Evolutionary conservation across 2,113 vertebrate genomes (phyloP).

Genomic region (Coreoperca whiteheadi): DNA sequence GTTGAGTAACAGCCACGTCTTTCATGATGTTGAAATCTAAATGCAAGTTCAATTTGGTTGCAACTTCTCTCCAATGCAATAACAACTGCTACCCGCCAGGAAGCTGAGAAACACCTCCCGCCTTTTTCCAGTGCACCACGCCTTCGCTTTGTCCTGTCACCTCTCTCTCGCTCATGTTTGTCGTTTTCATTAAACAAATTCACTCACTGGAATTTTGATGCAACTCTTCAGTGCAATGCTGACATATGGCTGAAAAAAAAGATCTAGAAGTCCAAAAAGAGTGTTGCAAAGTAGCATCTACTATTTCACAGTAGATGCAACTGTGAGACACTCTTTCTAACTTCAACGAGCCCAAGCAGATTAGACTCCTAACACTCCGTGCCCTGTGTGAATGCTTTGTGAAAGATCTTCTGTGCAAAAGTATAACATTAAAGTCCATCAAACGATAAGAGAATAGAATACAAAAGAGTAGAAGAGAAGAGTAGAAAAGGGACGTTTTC

Average conservation of each 20-base stretch:
- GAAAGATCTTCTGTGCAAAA: not conserved
- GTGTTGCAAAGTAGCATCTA: too few relatives aligned
- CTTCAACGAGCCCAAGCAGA: not conserved
- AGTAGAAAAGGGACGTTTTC: not conserved
- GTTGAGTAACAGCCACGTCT: not conserved
- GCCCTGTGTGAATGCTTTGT: not conserved
- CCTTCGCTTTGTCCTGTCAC: slow-evolving; percentile 46
- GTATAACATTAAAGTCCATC: not conserved
- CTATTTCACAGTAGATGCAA: not conserved
- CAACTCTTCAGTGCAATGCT: not conserved
- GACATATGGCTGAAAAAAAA: not conserved
- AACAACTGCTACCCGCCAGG: slow-evolving; percentile 59
- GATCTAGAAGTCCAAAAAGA: not conserved
- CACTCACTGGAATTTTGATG: not conserved
- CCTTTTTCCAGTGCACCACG: slow-evolving; percentile 39
- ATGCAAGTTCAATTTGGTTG: slow-evolving; percentile 27
- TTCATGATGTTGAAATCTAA: slow-evolving; percentile 6
- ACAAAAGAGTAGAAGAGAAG: not conserved
- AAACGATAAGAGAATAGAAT: not conserved
- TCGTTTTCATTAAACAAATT: not conserved
- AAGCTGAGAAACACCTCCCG: slow-evolving; percentile 48
- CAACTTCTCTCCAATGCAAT: not conserved
- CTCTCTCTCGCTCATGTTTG: not conserved
- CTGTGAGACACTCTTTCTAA: not conserved
- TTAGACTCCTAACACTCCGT: not conserved